Evolutionary conservation across 2,797 vertebrate genomes (phyloP), one percentile per base, ranked within the genome.

Genomic region (Masticophis lateralis): DNA sequence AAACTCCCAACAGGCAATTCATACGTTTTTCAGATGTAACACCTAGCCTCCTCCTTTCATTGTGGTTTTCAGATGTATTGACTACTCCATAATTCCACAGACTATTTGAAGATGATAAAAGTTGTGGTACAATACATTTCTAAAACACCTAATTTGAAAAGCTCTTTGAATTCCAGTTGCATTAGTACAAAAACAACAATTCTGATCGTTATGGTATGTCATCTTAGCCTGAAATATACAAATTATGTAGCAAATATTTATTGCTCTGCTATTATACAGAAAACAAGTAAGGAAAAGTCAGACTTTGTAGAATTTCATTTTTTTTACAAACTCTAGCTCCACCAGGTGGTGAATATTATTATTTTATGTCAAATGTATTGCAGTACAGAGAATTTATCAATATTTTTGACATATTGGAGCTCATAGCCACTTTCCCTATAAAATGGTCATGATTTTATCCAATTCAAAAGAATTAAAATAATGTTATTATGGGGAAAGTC

Each of bases 331-430:
- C 20, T 0, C 55, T 87, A 97, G 97, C 97, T 92, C 97, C 97
- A 98, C 97, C 97, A 94, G 96, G 97, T 95, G 98, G 97, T 56
- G 10, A 95, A 27, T 51, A 66, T 83, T 92, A 55, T 61, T 37
- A 86, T 69, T 4, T 79, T 91, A 69, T 94, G 79, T 69, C 69
- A 79, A 95, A 37, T 1, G 22, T 47, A 93, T 25, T 47, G 0
- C 3, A 13, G 53, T 93, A 47, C 1, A 83, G 18, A 47, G 20
- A 83, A 83, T 0, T 61, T 94, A 87, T 5, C 28, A n/a, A 43
- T 63, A 51, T 91, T 88, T 51, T 93, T 66, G 59, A 86, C 90
- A 88, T 0, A 0, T 47, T 66, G 92, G 86, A 56, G 2, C 69
- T 89, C 43, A 55, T 0, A 0, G 89, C 90, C 43, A 25, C 90